Percentiles rank a stretch among this genome's conserved stretches.
Conservation (phyloP, 1,140 invertebrate genomes). For the Conopomorpha cramerella region DNA sequence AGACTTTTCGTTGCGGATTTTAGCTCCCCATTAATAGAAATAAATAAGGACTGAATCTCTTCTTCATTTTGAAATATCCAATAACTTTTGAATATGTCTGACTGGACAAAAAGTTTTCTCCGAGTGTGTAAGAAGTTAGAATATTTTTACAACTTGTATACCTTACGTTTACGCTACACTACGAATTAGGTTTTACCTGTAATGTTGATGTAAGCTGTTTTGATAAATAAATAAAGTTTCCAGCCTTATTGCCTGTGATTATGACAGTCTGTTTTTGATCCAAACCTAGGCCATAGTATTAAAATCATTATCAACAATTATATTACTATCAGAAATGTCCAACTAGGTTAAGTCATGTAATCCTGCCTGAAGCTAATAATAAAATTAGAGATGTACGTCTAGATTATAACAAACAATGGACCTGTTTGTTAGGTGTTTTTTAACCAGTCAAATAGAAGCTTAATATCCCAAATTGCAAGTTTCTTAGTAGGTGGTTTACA, state of each 20-base stretch:
- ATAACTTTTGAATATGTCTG: conserved; percentile 1
- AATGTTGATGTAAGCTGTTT: too few relatives aligned
- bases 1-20: conserved; percentile 7
- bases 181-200: too few relatives aligned
- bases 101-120: conserved; percentile 3
- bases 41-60: conserved; percentile 4
- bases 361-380: conserved; percentile 16
- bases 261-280: conserved; percentile 21
- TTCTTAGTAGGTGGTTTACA: conserved; percentile 1
- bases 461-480: conserved; percentile 5
- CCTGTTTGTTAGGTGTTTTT: background rate
- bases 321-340: conserved; percentile 7
- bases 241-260: conserved; percentile 8
- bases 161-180: too few relatives aligned
- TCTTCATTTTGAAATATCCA: background rate
- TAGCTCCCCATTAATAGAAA: conserved; percentile 4
- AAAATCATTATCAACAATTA: conserved; percentile 7
- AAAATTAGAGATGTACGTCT: conserved; percentile 16
- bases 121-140: too few relatives aligned
- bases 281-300: conserved; percentile 21
- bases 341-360: conserved; percentile 19
- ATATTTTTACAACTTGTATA: too few relatives aligned
- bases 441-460: conserved; percentile 2
- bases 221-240: conserved; percentile 3
- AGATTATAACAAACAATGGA: conserved; percentile 12